Percentiles rank a stretch among this genome's conserved stretches.
phyloP scores from a whole-genome alignment of 2,113 vertebrate genomes.

The Plectropomus leopardus region DNA sequence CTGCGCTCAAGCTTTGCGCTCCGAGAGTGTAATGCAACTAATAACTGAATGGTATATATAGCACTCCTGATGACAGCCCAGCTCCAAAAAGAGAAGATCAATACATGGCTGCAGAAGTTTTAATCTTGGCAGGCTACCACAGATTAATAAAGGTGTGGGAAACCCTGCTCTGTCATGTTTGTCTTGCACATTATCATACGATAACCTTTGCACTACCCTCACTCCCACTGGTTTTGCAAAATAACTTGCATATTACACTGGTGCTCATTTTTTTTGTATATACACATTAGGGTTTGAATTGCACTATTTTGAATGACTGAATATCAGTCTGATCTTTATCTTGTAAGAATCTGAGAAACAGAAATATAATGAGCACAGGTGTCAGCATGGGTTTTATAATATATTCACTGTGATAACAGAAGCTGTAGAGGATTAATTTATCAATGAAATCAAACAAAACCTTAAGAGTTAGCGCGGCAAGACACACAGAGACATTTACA shows the following conservation, averaged over 20 bases:
- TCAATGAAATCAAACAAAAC: conserved; percentile 34
- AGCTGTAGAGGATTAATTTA: conserved; percentile 9
- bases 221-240: not conserved
- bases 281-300: not conserved
- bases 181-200: not conserved
- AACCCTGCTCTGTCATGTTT: not conserved
- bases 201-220: too few species aligned
- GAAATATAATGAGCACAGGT: conserved; percentile 11
- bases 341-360: conserved; percentile 15
- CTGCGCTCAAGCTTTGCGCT: too few species aligned
- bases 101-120: too few species aligned
- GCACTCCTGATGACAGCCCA: too few species aligned
- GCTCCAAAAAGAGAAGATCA: too few species aligned
- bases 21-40: too few species aligned
- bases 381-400: not conserved
- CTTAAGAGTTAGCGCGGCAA: conserved; percentile 26
- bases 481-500: conserved; percentile 27
- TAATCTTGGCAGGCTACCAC: too few species aligned
- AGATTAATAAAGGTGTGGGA: too few species aligned
- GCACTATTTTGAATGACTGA: not conserved
- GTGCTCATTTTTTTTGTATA: not conserved
- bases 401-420: conserved; percentile 21
- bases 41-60: too few species aligned
- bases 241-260: not conserved
- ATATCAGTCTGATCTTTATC: not conserved